Base-by-base conservation (phyloP, 2,888 invertebrate genomes). In the Marronus borbonicus region DNA sequence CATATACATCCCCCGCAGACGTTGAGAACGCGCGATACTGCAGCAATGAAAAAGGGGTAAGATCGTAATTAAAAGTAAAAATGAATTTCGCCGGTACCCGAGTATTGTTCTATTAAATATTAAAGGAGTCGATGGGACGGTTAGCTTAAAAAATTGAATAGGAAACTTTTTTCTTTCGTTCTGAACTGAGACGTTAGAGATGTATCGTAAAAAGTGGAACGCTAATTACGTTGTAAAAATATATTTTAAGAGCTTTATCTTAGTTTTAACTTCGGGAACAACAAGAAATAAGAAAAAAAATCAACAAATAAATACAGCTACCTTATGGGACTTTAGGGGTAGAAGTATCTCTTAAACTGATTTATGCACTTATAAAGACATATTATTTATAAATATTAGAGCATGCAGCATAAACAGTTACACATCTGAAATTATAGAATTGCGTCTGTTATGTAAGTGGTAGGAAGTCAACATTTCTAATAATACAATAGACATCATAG, bases 21-120 rank as follows among this genome's bases (percentile, higher is more conserved):
- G 81, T 82, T 7, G 55, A 55, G 55, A 80, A 81, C 80, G 81
- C 83, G 83, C 83, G 78, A 79, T 80, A 79, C 81, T 79, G 68
- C 70, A 79, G 78, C 77, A 80, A 80, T 80, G 81, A n/a, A 81
- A 83, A 82, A 77, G 80, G 82, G 81, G 83, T 83, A 77, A 69
- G 62, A 60, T 76, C 83, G 85, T 88, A 87, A 88, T 88, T 88
- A 88, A 88, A 87, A 87, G 87, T 87, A 88, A 87, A 88, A 88
- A 88, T 87, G 87, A 86, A 86, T 87, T 87, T 87, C 88, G 87
- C 87, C 87, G 87, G 86, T 86, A 85, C 85, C 82, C 83, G 70
- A 72, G 85, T 87, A 87, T 87, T 86, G 86, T 83, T 84, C 85
- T 86, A 88, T 88, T 87, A 88, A 88, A 88, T 86, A 86, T 87